Evolutionary conservation across 2,797 vertebrate genomes (phyloP), one percentile per base, ranked within the genome.

Genomic region (Apodemus agrarius): DNA sequence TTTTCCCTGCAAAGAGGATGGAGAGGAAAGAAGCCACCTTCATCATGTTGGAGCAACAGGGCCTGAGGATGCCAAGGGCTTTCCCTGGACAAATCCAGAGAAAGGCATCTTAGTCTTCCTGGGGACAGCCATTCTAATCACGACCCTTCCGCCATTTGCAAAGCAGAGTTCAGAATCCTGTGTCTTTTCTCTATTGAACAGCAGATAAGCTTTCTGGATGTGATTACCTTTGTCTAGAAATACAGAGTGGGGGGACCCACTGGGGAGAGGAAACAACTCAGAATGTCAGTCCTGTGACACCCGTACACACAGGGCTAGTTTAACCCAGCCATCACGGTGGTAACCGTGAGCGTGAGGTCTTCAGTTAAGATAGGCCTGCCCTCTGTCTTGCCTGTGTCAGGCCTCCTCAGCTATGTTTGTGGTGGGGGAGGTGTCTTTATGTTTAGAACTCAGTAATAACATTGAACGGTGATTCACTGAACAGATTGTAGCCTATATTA

Each of bases 171-270:
- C 65, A 29, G 88, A 78, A 85, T 85, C 54, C 61, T 8, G 2
- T 10, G 79, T 76, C 49, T 26, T 21, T 81, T 34, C 37, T 83
- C 43, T 67, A 67, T 75, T 29, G 88, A 86, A 37, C 61, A 14
- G 67, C 74, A 69, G 90, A 61, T 90, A 61, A 82, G 78, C 57
- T 96, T 92, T 94, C 84, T 84, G 83, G n/a, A 22, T 7, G 52
- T 79, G 49, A 63, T 93, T 40, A 31, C 78, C 81, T 91, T 90
- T 92, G 63, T 85, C 29, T 57, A 79, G 93, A 91, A 84, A 93
- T 40, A 81, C 29, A 57, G 54, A 88, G 46, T 29, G 52, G 46
- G 85, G 40, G 94, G 61, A 29, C 14, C 40, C 40, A 16, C 26
- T 76, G 75, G 13, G 6, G 82, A 91, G 84, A 6, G 29, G 63